Percentiles rank a stretch among this genome's conserved stretches.
These are phyloP conservation scores for Gadus macrocephalus DNA, from an alignment of 2,113 vertebrate genomes.

Conservation along the genomic window DNA sequence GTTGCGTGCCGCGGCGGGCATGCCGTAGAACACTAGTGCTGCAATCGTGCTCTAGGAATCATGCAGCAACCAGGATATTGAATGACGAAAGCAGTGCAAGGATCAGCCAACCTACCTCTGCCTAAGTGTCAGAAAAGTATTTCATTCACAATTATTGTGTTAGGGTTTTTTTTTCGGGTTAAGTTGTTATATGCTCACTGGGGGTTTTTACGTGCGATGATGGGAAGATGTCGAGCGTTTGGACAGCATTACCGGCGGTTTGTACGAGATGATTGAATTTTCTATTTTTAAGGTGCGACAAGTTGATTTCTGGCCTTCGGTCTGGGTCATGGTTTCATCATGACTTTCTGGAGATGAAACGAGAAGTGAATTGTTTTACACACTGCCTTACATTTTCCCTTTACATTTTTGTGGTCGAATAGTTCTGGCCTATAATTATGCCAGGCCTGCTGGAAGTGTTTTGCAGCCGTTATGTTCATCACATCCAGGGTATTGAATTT, in stretches of 20 bases:
- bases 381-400: not conserved
- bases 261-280: slow-evolving; percentile 2
- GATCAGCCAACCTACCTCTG: slow-evolving; percentile 22
- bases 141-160: slow-evolving; percentile 63
- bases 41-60: slow-evolving; percentile 35
- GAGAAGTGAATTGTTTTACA: not conserved
- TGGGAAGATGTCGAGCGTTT: not conserved
- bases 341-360: not conserved
- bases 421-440: too few species aligned
- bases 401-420: not conserved
- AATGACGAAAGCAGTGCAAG: slow-evolving; percentile 34
- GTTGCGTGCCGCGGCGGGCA: slow-evolving; percentile 44
- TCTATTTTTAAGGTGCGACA: too few species aligned
- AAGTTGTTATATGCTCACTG: slow-evolving; percentile 24
- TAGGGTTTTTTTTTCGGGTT: slow-evolving; percentile 29
- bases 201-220: slow-evolving; percentile 8
- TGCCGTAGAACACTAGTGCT: slow-evolving; percentile 30
- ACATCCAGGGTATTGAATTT: too few species aligned
- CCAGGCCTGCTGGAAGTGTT: too few species aligned
- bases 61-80: slow-evolving; percentile 48
- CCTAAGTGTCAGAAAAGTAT: slow-evolving; percentile 59
- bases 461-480: too few species aligned
- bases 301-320: too few species aligned
- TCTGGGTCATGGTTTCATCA: not conserved
- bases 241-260: too few species aligned